These are phyloP conservation scores for Xiphophorus maculatus DNA, from an alignment of 2,113 vertebrate species.

Conservation along the genomic window DNA sequence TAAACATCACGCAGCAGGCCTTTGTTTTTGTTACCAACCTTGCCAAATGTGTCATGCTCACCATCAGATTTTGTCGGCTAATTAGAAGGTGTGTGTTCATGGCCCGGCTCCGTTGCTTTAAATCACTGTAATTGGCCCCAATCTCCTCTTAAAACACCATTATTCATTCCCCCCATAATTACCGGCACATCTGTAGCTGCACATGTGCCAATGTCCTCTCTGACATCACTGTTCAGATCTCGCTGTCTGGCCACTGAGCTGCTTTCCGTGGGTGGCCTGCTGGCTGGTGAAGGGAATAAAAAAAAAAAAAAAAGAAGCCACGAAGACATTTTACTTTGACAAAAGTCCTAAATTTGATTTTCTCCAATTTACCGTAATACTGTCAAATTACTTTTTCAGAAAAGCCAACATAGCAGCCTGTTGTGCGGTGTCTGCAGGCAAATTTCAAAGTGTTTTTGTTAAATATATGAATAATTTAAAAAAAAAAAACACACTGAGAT, in stretches of 20 bases:
- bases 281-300: background rate
- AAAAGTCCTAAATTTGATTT: conserved; percentile 19
- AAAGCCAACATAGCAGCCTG: conserved; percentile 25
- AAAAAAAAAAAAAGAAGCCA: background rate
- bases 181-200: conserved; percentile 74
- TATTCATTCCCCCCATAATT: conserved; percentile 72
- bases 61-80: conserved; percentile 47
- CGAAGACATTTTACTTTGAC: conserved; percentile 10
- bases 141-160: conserved; percentile 76
- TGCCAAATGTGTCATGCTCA: conserved; percentile 53
- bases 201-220: conserved; percentile 49
- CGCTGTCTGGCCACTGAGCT: conserved; percentile 10
- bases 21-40: conserved; percentile 59
- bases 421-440: conserved; percentile 38
- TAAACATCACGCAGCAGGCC: conserved; percentile 49
- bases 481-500: conserved; percentile 20
- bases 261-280: conserved; percentile 9
- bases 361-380: background rate
- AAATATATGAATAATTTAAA: conserved; percentile 23
- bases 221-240: conserved; percentile 58
- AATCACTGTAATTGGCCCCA: conserved; percentile 77
- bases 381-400: conserved; percentile 34
- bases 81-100: conserved; percentile 70
- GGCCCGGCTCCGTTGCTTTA: conserved; percentile 58
- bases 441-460: conserved; percentile 47